phyloP scores from a whole-genome alignment of 2,888 invertebrate species.

The Lasioglossum malachurum region DNA sequence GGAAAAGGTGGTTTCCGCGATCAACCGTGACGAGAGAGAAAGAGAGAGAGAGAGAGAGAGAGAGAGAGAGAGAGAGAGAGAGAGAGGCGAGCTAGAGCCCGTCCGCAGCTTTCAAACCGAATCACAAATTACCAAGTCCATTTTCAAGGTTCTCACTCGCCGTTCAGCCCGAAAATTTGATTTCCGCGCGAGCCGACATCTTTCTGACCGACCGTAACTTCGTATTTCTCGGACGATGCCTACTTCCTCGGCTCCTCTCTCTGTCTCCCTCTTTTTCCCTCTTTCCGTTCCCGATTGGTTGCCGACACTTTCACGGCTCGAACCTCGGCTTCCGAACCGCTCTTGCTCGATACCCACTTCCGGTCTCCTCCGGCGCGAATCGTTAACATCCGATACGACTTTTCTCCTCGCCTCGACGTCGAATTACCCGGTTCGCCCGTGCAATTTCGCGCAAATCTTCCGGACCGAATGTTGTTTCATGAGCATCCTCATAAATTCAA shows the following conservation, averaged over 20 bases:
- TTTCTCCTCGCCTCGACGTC: conserved; percentile 7
- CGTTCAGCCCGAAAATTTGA: conserved; percentile 66
- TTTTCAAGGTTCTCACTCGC: conserved; percentile 62
- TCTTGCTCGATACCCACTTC: conserved; percentile 16
- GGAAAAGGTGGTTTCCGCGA: conserved; percentile 14
- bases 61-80: neutral
- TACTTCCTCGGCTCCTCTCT: neutral
- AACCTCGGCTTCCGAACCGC: conserved; percentile 22
- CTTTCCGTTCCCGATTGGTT: neutral
- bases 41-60: no score
- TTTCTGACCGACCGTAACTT: conserved; percentile 32
- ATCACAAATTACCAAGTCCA: conserved; percentile 65
- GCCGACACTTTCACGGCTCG: conserved; percentile 16
- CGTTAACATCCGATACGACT: conserved; percentile 46
- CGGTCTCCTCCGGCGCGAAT: conserved; percentile 21
- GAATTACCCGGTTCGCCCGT: conserved; percentile 22
- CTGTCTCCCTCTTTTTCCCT: neutral
- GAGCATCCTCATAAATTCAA: neutral
- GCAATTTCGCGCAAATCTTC: conserved; percentile 33
- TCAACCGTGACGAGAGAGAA: conserved; percentile 28
- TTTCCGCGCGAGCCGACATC: conserved; percentile 48
- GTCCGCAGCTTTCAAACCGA: conserved; percentile 54
- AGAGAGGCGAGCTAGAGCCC: neutral
- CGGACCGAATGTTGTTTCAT: neutral
- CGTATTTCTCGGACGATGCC: neutral